Conservation (phyloP, 2,888 invertebrate species). For the Taphrorychus bicolor region DNA sequence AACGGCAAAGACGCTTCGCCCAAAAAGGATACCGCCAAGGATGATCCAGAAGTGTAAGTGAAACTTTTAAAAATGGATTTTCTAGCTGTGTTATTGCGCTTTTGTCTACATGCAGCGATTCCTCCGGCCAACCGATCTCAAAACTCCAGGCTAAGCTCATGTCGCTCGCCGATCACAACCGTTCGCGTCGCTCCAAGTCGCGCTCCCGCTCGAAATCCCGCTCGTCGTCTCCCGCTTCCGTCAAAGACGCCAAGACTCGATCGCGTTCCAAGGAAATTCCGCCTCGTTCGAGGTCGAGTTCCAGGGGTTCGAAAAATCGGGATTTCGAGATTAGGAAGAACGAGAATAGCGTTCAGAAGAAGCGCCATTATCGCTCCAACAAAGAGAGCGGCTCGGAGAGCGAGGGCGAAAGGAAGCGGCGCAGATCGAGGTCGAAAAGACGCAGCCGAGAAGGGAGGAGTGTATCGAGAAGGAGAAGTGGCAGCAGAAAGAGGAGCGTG, state of each 20-base stretch:
- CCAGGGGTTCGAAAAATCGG: constrained; percentile 51
- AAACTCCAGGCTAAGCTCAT: constrained; percentile 69
- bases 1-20: constrained; percentile 56
- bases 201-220: constrained; percentile 51
- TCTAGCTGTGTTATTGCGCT: no score
- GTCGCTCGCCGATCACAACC: constrained; percentile 66
- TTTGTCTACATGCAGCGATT: not conserved
- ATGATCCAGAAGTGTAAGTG: not conserved
- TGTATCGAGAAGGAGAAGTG: constrained; percentile 51
- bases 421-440: constrained; percentile 52
- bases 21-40: not conserved
- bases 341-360: constrained; percentile 83
- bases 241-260: constrained; percentile 48
- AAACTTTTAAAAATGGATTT: not conserved
- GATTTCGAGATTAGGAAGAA: constrained; percentile 78
- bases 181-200: constrained; percentile 53
- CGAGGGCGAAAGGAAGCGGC: constrained; percentile 55
- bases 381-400: constrained; percentile 67
- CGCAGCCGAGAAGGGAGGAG: constrained; percentile 60
- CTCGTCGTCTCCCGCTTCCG: constrained; percentile 49
- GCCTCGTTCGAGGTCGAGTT: constrained; percentile 45
- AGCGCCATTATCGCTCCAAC: constrained; percentile 83
- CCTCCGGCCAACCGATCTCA: constrained; percentile 61
- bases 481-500: constrained; percentile 57
- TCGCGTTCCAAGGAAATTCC: constrained; percentile 47